Percentiles rank a stretch among this genome's conserved stretches.
Conservation (phyloP, 2,797 vertebrate genomes). For the Epinephelus awoara region DNA sequence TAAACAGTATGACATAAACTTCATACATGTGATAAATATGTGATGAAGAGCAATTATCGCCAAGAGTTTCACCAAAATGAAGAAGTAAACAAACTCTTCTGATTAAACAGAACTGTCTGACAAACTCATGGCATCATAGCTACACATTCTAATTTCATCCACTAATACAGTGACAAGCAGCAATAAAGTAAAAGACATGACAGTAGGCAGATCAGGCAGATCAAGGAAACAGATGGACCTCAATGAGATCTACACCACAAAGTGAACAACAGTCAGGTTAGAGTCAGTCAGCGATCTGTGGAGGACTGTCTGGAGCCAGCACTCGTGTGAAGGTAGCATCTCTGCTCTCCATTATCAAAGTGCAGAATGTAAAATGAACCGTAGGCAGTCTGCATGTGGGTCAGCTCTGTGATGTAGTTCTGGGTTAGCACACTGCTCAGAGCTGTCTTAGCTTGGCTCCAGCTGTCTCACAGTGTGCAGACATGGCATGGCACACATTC, state of each 20-base stretch:
- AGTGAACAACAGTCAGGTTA: not conserved
- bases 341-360: not conserved
- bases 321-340: not conserved
- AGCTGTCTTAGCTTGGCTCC: constrained; percentile 32
- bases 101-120: not conserved
- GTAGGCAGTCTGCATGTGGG: constrained; percentile 63
- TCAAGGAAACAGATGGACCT: constrained; percentile 8
- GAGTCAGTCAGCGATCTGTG: not conserved
- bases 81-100: not conserved
- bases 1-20: not conserved
- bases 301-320: not conserved
- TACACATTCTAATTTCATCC: not conserved
- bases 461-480: constrained; percentile 47
- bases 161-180: not conserved
- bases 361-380: constrained; percentile 36
- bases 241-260: not conserved
- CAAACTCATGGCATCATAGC: not conserved
- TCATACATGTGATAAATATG: not conserved
- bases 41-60: not conserved
- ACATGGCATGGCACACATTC: constrained; percentile 24
- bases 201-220: constrained; percentile 11
- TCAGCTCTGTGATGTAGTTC: constrained; percentile 55
- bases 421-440: constrained; percentile 44
- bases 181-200: not conserved
- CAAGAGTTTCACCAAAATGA: not conserved